phyloP scores from a whole-genome alignment of 30 jellyfish, hydroid and myxozoan genomes.

The Pelagia noctiluca region DNA sequence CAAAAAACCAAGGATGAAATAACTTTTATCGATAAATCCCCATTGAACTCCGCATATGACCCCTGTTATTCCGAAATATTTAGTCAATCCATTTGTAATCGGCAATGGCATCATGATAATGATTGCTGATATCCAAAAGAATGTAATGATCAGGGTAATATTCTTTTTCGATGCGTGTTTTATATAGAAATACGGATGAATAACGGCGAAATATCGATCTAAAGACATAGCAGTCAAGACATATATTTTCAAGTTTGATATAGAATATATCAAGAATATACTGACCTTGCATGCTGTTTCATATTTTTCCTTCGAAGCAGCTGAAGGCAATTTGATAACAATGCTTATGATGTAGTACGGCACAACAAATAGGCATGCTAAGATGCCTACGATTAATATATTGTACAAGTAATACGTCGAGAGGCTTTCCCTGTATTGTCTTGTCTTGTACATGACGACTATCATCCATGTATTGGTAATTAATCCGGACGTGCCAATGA shows the following conservation, averaged over 20 bases:
- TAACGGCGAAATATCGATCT: conserved; percentile 40
- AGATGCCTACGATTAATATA: no score
- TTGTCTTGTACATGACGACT: neutral
- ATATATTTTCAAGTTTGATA: conserved; percentile 30
- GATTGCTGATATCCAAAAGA: conserved; percentile 22
- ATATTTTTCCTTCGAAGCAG: conserved; percentile 10
- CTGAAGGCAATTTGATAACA: conserved; percentile 32
- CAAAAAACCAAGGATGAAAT: neutral
- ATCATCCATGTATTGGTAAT: neutral
- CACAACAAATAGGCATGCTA: conserved; percentile 47
- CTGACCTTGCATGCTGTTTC: conserved; percentile 20
- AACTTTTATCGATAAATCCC: neutral
- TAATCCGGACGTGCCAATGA: neutral
- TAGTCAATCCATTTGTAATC: conserved; percentile 10
- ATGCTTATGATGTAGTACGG: conserved; percentile 55
- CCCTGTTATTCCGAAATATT: conserved; percentile 32
- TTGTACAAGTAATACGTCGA: neutral
- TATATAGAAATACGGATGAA: conserved; percentile 32
- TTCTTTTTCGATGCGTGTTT: conserved; percentile 15
- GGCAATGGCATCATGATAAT: conserved; percentile 10
- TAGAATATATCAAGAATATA: conserved; percentile 8
- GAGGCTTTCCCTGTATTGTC: neutral
- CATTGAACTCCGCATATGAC: conserved; percentile 38
- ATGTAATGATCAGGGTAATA: neutral
- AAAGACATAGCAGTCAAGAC: conserved; percentile 27